Base-by-base conservation (phyloP, 2,888 invertebrate species). In the Pachydiplax longipennis region DNA sequence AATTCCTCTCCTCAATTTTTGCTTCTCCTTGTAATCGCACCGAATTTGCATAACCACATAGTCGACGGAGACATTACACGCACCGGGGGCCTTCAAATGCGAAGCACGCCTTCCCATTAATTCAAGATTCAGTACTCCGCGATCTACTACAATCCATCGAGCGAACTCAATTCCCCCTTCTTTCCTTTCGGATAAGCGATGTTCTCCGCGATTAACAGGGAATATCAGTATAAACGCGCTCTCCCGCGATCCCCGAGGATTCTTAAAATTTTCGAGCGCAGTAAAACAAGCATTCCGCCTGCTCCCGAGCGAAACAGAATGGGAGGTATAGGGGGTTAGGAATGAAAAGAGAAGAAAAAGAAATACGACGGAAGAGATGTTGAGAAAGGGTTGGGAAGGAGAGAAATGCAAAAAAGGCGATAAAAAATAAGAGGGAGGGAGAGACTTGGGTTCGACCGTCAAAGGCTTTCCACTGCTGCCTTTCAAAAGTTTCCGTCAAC, bases 401-500 rank as follows among this genome's bases (percentile, higher is more conserved):
- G 61, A n/a, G 25, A 31, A 25, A 31, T 31, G 73, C 25, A 25
- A 31, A 73, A 73, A 73, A 31, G 65, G 35, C 31, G 61, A 35
- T 4, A 22, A 22, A 12, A 5, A 53, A 31, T 22, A 31, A 22
- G 61, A 2, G 25, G 53, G 31, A 35, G 82, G 18, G n/a, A 15
- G 31, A 35, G 58, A 61, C 37, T 61, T 37, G 61, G 61, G 58
- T 83, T 87, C 87, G 58, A 61, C 61, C 87, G 87, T 87, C 87
- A 87, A 87, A 87, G 87, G 87, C 58, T 87, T 87, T 61, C 87
- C 87, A 87, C 61, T 58, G 87, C 87, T 87, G 87, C 87, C 87
- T 87, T 61, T 87, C 87, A 87, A 87, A 83, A 61, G 87, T 87
- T 61, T 87, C 87, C 87, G 87, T 87, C 87, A 61, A 87, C 87